Evolutionary conservation across 1,140 invertebrate species (phyloP).

Genomic region (Drosophila sucinea): DNA sequence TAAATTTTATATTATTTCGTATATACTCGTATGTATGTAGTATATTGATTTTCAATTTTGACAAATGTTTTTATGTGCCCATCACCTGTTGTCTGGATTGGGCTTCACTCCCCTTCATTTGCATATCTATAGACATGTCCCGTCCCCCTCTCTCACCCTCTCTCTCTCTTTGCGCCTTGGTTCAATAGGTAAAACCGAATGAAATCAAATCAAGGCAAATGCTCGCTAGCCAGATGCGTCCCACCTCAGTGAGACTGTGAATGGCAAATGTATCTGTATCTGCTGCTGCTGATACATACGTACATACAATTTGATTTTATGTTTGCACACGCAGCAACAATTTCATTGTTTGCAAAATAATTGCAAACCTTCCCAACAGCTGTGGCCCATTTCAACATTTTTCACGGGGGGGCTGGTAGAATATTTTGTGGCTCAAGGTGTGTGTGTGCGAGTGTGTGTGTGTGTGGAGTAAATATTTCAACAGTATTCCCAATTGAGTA

Average conservation of each 20-base stretch:
- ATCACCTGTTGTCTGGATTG: slow-evolving; percentile 65
- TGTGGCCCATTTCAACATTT: slow-evolving; percentile 49
- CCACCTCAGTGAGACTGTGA: slow-evolving; percentile 41
- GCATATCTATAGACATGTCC: slow-evolving; percentile 61
- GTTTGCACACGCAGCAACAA: slow-evolving; percentile 80
- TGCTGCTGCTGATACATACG: slow-evolving; percentile 44
- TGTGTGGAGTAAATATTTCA: not conserved
- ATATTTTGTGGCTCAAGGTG: slow-evolving; percentile 12
- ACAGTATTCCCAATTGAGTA: not conserved
- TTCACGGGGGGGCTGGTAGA: slow-evolving; percentile 10
- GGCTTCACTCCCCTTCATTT: slow-evolving; percentile 43
- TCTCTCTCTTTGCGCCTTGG: not conserved
- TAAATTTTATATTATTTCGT: slow-evolving; percentile 18
- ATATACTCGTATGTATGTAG: not conserved
- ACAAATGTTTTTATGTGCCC: slow-evolving; percentile 66
- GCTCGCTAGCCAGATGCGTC: slow-evolving; percentile 55
- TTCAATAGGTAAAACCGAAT: slow-evolving; percentile 51
- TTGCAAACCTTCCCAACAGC: slow-evolving; percentile 71
- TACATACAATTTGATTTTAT: slow-evolving; percentile 79
- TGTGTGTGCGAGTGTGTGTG: slow-evolving; percentile 6
- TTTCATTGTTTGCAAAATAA: slow-evolving; percentile 82
- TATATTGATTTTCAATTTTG: slow-evolving; percentile 43
- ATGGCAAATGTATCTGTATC: slow-evolving; percentile 41
- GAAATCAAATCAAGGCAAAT: slow-evolving; percentile 78
- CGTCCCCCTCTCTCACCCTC: not conserved